A percentile compares a stretch with the other conserved stretches of the same genome.
phyloP scores from a whole-genome alignment of 2,113 vertebrate species.

The Chiloscyllium plagiosum region DNA sequence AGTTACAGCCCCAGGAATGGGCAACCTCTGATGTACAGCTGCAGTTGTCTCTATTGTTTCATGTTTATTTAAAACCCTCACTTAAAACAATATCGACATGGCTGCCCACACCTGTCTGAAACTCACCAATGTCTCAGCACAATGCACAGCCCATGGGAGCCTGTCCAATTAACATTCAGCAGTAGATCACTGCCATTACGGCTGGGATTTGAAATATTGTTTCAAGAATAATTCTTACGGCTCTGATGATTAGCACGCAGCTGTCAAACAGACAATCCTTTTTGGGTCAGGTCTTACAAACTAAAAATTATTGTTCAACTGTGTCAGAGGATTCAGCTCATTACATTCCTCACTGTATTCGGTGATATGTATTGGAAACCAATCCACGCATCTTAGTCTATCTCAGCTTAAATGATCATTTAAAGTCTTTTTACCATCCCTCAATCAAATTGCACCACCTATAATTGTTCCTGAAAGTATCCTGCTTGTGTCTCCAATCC shows the following conservation, averaged over 20 bases:
- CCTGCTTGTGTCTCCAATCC: background rate
- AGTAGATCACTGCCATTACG: background rate
- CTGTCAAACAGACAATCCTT: background rate
- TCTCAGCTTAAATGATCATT: background rate
- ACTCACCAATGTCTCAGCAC: background rate
- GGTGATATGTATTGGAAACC: background rate
- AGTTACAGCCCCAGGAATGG: constrained; percentile 18
- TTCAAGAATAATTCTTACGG: constrained; percentile 32
- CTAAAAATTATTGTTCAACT: background rate
- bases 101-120: constrained; percentile 14
- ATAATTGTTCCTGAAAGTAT: background rate
- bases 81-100: background rate
- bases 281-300: background rate
- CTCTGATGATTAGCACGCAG: background rate
- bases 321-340: background rate
- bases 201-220: constrained; percentile 7
- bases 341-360: background rate
- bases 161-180: constrained; percentile 25
- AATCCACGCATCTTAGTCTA: background rate
- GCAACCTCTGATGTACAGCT: background rate
- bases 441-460: background rate
- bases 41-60: constrained; percentile 37
- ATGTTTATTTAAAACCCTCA: constrained; percentile 34
- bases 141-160: background rate
- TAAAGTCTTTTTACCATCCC: background rate